Evolutionary conservation across 2,113 vertebrate species (phyloP), one percentile per base, ranked within the genome.

Genomic region (Xiphophorus maculatus): DNA sequence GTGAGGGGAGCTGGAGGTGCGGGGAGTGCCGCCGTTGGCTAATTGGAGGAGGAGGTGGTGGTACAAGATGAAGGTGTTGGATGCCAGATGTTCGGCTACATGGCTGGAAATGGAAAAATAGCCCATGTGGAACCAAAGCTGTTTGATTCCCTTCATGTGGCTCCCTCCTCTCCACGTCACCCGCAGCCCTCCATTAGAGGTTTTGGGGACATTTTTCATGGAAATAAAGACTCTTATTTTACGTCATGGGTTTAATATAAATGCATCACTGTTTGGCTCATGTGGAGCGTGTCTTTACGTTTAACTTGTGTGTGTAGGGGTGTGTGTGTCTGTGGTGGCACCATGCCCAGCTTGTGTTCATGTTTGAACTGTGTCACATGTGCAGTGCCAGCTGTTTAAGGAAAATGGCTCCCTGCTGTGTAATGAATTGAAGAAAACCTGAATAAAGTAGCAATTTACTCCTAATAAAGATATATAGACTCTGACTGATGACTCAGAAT

Each of bases 131-230:
- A 90, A 80, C 78, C 70, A 63, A 74, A 87, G 74, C 79, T 71
- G 81, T 73, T 79, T 68, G 73, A 85, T 80, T 90, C 82, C 82
- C 87, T 92, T 93, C 4, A 91, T 93, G 92, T 93, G 90, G 92
- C 81, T 73, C 62, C 42, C 40, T 79, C 77, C 71, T 48, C 17
- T 19, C 44, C 44, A 69, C 81, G 66, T 75, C 84, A 79, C 87
- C 87, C 77, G 40, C 88, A 70, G 73, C 76, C 84, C 80, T 79
- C 80, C 71, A 80, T 85, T 88, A 83, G 69, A 81, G 86, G 84
- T 73, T 92, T 85, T 73, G 25, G 72, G 85, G 87, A 79, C 79
- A 37, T 84, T 88, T 87, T 76, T 68, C 79, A 75, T 82, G 86
- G 83, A 91, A 93, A 88, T 91, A 77, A 87, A 80, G 76, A 84